These are phyloP conservation scores for Nesoenas mayeri DNA, from an alignment of 2,113 vertebrate species.

Conservation along the genomic window DNA sequence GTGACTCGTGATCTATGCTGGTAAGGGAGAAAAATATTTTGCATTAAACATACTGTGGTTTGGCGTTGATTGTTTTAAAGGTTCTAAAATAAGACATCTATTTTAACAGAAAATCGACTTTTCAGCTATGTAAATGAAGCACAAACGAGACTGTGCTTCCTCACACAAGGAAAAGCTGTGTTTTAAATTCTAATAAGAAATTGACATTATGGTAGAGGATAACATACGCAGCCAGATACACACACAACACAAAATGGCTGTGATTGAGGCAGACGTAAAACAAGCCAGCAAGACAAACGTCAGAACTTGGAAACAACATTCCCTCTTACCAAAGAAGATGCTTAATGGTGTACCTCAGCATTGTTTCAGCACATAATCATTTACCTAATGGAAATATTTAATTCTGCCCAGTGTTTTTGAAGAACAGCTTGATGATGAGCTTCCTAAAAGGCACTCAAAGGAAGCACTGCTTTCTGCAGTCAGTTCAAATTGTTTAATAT, in stretches of 20 bases:
- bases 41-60: not conserved
- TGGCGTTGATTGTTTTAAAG: not conserved
- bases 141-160: not conserved
- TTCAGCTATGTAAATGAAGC: not conserved
- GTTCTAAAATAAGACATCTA: not conserved
- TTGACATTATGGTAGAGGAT: not conserved
- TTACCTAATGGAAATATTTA: constrained; percentile 54
- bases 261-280: not conserved
- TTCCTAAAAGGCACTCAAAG: constrained; percentile 50
- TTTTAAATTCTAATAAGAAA: constrained; percentile 16
- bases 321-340: not conserved
- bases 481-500: constrained; percentile 51
- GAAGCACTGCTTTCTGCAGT: constrained; percentile 17
- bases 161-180: constrained; percentile 5
- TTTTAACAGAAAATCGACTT: constrained; percentile 1
- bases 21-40: not conserved
- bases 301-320: not conserved
- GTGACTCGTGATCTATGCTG: not conserved
- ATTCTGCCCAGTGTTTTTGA: constrained; percentile 41
- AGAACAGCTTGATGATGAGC: constrained; percentile 31
- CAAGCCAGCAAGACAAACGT: not conserved
- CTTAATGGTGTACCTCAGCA: not conserved
- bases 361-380: not conserved
- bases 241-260: not conserved
- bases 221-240: not conserved